Evolutionary conservation across 1,140 invertebrate genomes (phyloP), one percentile per base, ranked within the genome.

Genomic region (Drosophila pandora): DNA sequence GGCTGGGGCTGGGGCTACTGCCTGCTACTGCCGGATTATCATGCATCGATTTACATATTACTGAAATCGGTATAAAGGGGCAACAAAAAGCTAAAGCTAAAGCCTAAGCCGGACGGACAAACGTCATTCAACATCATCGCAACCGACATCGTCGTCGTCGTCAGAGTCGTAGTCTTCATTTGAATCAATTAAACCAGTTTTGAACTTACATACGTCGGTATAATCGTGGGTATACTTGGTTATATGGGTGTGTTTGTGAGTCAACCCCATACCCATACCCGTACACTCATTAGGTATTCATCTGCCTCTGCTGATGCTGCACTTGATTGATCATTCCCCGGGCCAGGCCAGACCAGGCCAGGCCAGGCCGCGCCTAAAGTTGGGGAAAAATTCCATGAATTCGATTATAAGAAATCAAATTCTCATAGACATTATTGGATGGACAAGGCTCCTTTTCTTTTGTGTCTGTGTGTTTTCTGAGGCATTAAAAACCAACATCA

Each of bases 121-220:
- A 55, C 78, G 74, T 84, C 81, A 83, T 70, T 74, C 57, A 74
- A 30, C 62, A 57, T 45, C 68, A 60, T 43, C 62, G 70, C 45
- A 62, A 34, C 62, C 58, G 49, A 49, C 75, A 70, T 68, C 78
- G 76, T 76, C 30, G 47, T 50, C 53, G 61, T 60, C 79, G 53
- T 73, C 71, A 55, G 47, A 48, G 61, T 60, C 79, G 53, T 73
- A 67, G 58, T 72, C 77, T 88, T 88, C 83, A 88, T 87, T 85
- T 85, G 82, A 85, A 87, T 85, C 78, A 85, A 85, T 85, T 85
- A 87, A 85, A 79, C 74, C 52, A 54, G 78, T 72, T 83, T 78
- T 63, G 54, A 43, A 61, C 43, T 17, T 76, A 48, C 30, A 32
- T 32, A 32, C 49, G 32, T 43, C 23, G 43, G 70, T 43, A 47